phyloP scores from a whole-genome alignment of 2,888 invertebrate species.

The Xestia rhomboidea region DNA sequence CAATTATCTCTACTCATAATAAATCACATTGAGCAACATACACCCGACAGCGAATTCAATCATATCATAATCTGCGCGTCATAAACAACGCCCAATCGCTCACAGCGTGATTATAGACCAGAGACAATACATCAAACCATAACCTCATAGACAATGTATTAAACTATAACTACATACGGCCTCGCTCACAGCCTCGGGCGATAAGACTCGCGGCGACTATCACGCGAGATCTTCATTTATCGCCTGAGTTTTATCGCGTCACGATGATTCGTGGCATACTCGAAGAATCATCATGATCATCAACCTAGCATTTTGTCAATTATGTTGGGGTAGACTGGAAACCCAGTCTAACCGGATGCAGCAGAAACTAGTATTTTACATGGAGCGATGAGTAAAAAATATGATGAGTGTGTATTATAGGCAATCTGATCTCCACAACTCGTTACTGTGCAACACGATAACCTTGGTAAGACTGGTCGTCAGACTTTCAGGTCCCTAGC shows the following conservation, averaged over 20 bases:
- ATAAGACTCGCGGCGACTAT: not conserved
- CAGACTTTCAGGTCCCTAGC: not conserved
- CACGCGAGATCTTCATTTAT: not conserved
- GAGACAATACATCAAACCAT: constrained; percentile 46
- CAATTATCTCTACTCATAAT: constrained; percentile 31
- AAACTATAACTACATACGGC: constrained; percentile 8
- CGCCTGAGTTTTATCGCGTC: not conserved
- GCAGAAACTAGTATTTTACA: not conserved
- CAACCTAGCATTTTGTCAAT: not conserved
- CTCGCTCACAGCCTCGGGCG: not conserved
- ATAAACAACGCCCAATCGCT: constrained; percentile 53
- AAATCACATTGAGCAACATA: constrained; percentile 23
- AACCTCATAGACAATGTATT: constrained; percentile 42
- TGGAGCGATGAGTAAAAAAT: not conserved
- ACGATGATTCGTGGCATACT: not conserved
- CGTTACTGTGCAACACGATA: not conserved
- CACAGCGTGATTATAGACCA: constrained; percentile 51
- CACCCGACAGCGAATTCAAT: constrained; percentile 29
- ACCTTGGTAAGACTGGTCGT: not conserved
- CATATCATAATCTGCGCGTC: constrained; percentile 35
- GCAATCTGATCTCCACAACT: not conserved
- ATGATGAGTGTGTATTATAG: too few species aligned
- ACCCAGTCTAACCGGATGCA: not conserved
- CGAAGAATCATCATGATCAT: too few species aligned
- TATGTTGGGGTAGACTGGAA: not conserved